Evolutionary conservation across 92 coral and sea anemone species (phyloP), one percentile per base, ranked within the genome.

Genomic region (Desmophyllum pertusum): DNA sequence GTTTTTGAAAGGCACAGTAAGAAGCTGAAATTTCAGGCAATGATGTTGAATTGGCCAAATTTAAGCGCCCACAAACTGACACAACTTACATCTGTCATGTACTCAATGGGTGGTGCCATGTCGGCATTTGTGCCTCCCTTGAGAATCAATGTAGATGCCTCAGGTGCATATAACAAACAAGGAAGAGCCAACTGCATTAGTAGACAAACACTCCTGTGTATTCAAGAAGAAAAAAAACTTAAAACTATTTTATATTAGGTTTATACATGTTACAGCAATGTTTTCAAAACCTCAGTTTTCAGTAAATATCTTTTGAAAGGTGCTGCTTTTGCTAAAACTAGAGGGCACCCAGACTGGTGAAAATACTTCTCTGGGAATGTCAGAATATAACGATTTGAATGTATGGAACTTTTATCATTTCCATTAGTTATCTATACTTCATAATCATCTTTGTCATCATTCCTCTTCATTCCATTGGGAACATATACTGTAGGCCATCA

Each of bases 81-180:
- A 21, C 75, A 21, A 80, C 90, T 45, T 94, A 96, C 99, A 84
- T 96, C 92, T 9, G 89, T 94, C 95, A 96, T 92, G 89, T 90
- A 96, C 61, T 94, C 99, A 85, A 93, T 87, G 42, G 93, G 99
- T 70, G 98, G 99, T n/a, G 99, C 99, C 98, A 96, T 91, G 25
- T 92, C 98, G 17, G 96, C 96, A 89, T 96, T 90, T 50, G 98
- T 94, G 21, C 99, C 98, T 79, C 98, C 98, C 78, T 89, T 94
- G 3, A 94, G 94, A 51, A 90, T 85, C 77, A 96, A 85, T 36
- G 83, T 69, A 57, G 94, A 92, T 65, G 79, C 70, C 9, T 87
- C 43, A 63, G 98, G 95, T 25, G 93, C 98, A 91, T 84, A 96
- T 36, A 94, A 78, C 74, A 96, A 75, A 78, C 99, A 96, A n/a